Base-by-base conservation (phyloP, 1,140 invertebrate species). In the Leptestheria dahalacensis region DNA sequence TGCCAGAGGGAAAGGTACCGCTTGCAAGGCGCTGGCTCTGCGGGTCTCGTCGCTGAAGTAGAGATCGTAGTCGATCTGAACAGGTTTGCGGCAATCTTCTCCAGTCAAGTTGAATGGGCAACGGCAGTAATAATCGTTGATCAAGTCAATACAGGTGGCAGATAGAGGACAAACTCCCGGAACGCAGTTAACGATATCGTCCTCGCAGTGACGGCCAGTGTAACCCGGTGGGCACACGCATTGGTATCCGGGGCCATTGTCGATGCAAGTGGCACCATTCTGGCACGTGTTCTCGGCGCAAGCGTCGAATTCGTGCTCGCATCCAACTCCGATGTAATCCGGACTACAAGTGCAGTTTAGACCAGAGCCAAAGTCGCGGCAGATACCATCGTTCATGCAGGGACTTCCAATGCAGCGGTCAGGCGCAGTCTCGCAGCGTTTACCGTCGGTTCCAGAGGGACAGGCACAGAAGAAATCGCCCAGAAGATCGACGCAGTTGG, bases 391-490 rank as follows among this genome's bases (percentile, higher is more conserved):
- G 65, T 97, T 90, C 86, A 93, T 92, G 69, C 93, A 97, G 6
- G 93, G 93, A 67, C 90, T 88, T 1, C 93, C 93, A 62, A 97
- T 91, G 67, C 93, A 97, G 55, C 92, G 78, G 72, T 96, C 89
- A 20, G 93, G 93, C 0, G 92, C 90, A 1, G 88, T 92, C 73
- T 96, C 90, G 70, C 92, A 96, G 67, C 91, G 84, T 74, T 95
- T 94, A 12, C 90, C 91, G 69, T 93, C 90, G 2, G 90, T 93
- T 66, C 90, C 90, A 60, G 86, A 91, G 48, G 90, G 90, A 67
- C 90, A 93, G 77, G 94, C 91, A 68, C 93, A 96, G 82, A 97
- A 97, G 70, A 85, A 96, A 67, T 96, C 93, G 74, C 90, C 81
- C 81, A 94, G 94, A 2, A 97, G 74, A 68, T 94, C 84, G 52